A percentile compares a stretch with the other conserved stretches of the same genome.
These are phyloP conservation scores for Tetranychus urticae DNA, from an alignment of 1,140 invertebrate species.

Conservation along the genomic window DNA sequence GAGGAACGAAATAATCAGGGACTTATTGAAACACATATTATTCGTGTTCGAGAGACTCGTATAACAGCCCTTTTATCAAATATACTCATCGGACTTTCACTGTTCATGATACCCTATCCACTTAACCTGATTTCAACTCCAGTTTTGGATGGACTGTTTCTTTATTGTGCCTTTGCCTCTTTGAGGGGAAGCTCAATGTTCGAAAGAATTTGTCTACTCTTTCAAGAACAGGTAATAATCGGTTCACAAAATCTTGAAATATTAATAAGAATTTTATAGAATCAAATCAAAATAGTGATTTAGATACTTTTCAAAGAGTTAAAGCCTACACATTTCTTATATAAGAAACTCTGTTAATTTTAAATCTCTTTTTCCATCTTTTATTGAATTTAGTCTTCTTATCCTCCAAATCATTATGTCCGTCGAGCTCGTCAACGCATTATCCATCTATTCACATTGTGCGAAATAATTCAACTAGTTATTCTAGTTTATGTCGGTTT, in stretches of 20 bases:
- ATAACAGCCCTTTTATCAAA: slow-evolving; percentile 33
- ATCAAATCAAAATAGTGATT: too few relatives aligned
- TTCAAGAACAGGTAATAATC: slow-evolving; percentile 31
- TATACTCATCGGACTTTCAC: slow-evolving; percentile 33
- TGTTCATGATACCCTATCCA: slow-evolving; percentile 32
- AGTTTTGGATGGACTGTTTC: slow-evolving; percentile 36
- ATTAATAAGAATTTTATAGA: not conserved
- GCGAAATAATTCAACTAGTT: slow-evolving; percentile 32
- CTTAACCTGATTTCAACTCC: slow-evolving; percentile 33
- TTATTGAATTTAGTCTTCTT: slow-evolving; percentile 21
- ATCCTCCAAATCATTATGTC: slow-evolving; percentile 39
- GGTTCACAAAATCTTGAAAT: not conserved
- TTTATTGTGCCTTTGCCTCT: slow-evolving; percentile 37
- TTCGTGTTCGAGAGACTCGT: slow-evolving; percentile 33
- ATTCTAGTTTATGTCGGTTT: slow-evolving; percentile 38
- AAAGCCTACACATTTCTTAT: too few relatives aligned
- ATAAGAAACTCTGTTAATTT: not conserved
- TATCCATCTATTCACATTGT: slow-evolving; percentile 33
- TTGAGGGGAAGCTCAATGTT: slow-evolving; percentile 38
- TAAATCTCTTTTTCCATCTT: not conserved
- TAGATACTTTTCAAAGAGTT: too few relatives aligned
- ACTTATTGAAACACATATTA: slow-evolving; percentile 23
- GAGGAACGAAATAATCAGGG: slow-evolving; percentile 17
- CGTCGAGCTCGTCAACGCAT: slow-evolving; percentile 36
- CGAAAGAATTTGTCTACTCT: slow-evolving; percentile 32